Base-by-base conservation (phyloP, 2,888 invertebrate species). In the Drosophila meridionalis region DNA sequence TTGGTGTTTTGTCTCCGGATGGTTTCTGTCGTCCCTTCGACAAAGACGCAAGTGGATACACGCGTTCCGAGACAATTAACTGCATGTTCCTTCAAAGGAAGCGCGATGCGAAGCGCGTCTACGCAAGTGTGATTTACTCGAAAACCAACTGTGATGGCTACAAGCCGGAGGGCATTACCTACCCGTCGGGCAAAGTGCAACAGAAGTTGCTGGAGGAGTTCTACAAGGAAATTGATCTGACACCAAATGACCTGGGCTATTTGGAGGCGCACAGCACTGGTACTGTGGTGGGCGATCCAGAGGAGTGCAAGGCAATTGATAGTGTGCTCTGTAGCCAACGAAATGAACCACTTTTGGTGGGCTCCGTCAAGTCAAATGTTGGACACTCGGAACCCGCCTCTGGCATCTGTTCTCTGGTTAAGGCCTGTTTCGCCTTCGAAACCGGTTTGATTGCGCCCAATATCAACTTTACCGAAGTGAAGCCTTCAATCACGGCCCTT, bases 1-100 rank as follows among this genome's bases (percentile, higher is more conserved):
- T 96, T 92, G 96, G 96, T 67, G 96, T 97, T 87, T 93, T 99
- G 5, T 96, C 98, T 3, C 93, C 95, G 0, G 97, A 98, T 76
- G 99, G 99, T 0, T 95, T 95, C 57, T 99, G 99, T 93, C 97
- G 97, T 90, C 96, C 97, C 48, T 99, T 99, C 91, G 99, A 99
- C 93, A 95, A 95, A 76, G 94, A 95, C 58, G 97, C 96, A 26
- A 95, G 96, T 83, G 98, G 98, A 0, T 98, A 98, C 86, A 96
- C 96, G 0, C 95, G 98, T n/a, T 96, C 97, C 14, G 98, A 98
- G 92, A 95, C 96, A 0, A 94, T 97, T 4, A 95, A 95, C 5
- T 95, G 95, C 0, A 89, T 96, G 43, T 95, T 96, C 82, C 90
- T 98, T 26, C 97, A 98, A 92, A 96, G 95, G 81, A 94, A 94